Evolutionary conservation across 2,888 invertebrate genomes (phyloP).

Genomic region (Thelaira solivaga): DNA sequence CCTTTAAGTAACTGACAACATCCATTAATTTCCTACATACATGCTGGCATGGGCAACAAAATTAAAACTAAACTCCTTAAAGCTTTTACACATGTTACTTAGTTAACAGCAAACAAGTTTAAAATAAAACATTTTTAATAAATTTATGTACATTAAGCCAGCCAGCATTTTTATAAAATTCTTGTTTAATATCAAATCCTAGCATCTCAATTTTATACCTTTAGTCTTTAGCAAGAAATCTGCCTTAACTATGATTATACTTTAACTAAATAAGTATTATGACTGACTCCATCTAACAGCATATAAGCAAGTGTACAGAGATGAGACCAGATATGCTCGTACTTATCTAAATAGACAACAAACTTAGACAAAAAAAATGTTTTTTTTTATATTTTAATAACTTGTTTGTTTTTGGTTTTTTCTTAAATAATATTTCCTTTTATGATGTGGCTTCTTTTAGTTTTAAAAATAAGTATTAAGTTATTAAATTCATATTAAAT

Average conservation of each 20-base stretch:
- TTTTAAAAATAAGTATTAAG: conserved; percentile 48
- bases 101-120: conserved; percentile 37
- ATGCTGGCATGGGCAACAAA: not conserved
- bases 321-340: conserved; percentile 10
- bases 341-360: not conserved
- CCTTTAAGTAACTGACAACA: not conserved
- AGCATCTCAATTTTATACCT: conserved; percentile 49
- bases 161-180: conserved; percentile 8
- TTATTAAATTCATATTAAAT: conserved; percentile 48
- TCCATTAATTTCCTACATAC: not conserved
- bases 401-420: conserved; percentile 32
- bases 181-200: conserved; percentile 48
- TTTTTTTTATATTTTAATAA: conserved; percentile 8
- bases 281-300: conserved; percentile 26
- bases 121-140: conserved; percentile 26
- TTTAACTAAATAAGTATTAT: conserved; percentile 11
- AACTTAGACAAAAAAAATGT: not conserved
- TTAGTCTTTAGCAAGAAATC: conserved; percentile 33
- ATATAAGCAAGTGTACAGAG: not conserved
- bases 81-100: conserved; percentile 32
- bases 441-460: not conserved
- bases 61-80: conserved; percentile 19
- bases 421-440: not conserved
- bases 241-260: conserved; percentile 24
- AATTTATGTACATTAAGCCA: conserved; percentile 10